These are phyloP conservation scores for Teleogryllus occipitalis DNA, from an alignment of 1,140 invertebrate genomes.

Conservation along the genomic window DNA sequence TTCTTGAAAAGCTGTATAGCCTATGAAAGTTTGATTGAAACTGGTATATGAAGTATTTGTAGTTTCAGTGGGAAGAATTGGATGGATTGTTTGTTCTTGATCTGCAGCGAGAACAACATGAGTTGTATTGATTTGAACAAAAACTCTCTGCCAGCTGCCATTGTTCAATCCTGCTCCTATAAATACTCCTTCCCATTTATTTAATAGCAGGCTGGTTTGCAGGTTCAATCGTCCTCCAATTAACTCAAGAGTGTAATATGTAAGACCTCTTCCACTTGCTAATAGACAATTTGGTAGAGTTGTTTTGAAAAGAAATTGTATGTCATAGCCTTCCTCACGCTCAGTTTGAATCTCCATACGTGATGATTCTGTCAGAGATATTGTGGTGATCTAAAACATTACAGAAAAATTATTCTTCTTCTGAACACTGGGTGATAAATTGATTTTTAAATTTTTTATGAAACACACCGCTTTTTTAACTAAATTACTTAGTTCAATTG, in stretches of 20 bases:
- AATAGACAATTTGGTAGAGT: conserved; percentile 78
- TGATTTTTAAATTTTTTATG: no score
- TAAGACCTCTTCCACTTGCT: conserved; percentile 70
- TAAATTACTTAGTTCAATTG: no score
- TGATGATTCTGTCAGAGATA: conserved; percentile 72
- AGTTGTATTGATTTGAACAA: conserved; percentile 76
- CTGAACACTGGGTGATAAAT: no score
- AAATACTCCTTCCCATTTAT: conserved; percentile 83
- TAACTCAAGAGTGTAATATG: conserved; percentile 74
- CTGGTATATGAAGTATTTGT: conserved; percentile 63
- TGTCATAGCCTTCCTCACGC: conserved; percentile 76
- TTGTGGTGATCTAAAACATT: conserved; percentile 58
- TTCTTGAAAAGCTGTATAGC: conserved; percentile 36
- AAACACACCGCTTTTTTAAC: no score
- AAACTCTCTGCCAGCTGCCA: conserved; percentile 78
- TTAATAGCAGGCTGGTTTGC: conserved; percentile 72
- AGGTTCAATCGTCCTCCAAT: conserved; percentile 73
- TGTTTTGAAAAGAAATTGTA: conserved; percentile 83
- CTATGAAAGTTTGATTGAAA: conserved; percentile 71
- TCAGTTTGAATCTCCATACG: conserved; percentile 68
- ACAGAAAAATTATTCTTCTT: no score
- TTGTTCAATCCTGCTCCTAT: conserved; percentile 75
- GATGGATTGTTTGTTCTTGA: conserved; percentile 81
- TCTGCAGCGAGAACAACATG: conserved; percentile 77
- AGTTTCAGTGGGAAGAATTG: conserved; percentile 69